These are phyloP conservation scores for Branchinecta sandiegonensis DNA, from an alignment of 2,888 invertebrate species.

Conservation along the genomic window DNA sequence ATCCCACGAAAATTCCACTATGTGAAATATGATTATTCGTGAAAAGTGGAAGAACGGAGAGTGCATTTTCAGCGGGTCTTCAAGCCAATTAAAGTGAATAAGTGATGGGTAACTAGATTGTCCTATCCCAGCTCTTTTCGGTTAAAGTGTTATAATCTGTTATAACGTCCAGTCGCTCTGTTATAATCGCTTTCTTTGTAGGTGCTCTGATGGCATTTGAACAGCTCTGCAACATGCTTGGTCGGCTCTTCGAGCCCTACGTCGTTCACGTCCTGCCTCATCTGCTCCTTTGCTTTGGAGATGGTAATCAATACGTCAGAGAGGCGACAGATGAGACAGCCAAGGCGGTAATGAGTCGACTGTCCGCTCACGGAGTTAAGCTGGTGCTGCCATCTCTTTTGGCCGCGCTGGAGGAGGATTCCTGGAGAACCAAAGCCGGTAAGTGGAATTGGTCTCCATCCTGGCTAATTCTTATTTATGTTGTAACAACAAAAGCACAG, in stretches of 20 bases:
- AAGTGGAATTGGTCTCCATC: conserved; percentile 20
- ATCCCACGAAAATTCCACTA: too few species aligned
- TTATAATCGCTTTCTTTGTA: conserved; percentile 32
- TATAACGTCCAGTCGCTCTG: neutral
- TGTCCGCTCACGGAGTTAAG: conserved; percentile 95
- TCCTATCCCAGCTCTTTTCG: too few species aligned
- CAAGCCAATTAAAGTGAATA: too few species aligned
- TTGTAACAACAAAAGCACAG: too few species aligned
- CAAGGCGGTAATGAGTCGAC: conserved; percentile 74
- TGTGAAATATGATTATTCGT: too few species aligned
- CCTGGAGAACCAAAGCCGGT: conserved; percentile 95
- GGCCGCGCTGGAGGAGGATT: conserved; percentile 87
- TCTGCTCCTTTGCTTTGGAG: conserved; percentile 86
- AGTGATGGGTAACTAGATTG: too few species aligned
- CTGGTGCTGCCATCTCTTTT: conserved; percentile 84
- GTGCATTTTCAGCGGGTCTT: too few species aligned
- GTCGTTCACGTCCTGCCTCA: conserved; percentile 93
- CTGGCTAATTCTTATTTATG: too few species aligned
- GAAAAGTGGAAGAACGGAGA: too few species aligned
- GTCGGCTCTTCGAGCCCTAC: conserved; percentile 94
- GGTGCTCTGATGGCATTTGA: conserved; percentile 93
- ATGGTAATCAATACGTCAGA: conserved; percentile 85
- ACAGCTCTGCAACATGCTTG: conserved; percentile 85
- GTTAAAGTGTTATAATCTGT: too few species aligned
- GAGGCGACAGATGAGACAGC: conserved; percentile 93